Base-by-base conservation (phyloP, 2,888 invertebrate genomes). In the Eupithecia pulchellata region DNA sequence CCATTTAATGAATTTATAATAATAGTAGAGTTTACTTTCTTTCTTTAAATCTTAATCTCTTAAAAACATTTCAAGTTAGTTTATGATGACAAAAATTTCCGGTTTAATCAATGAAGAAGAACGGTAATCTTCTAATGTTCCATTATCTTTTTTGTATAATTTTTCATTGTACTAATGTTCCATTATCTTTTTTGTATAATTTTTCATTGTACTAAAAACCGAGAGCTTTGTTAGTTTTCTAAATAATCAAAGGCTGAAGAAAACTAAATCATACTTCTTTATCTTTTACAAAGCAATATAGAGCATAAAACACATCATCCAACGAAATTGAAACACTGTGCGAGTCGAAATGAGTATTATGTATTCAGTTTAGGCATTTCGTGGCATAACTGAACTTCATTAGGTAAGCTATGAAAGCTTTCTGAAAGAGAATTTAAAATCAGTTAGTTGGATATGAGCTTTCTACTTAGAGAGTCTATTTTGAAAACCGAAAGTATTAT, bases 1-100 rank as follows among this genome's bases (percentile, higher is more conserved):
- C 84, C 83, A 86, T 85, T 84, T 83, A 60, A 73, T 69, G 13
- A 71, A 72, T 71, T 69, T 70, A 74, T 67, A 69, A 67, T 66
- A 60, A 72, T 36, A 64, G 34, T 36, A 58, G 57, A 34, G 17
- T 36, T 47, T 61, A 60, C 29, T 39, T 42, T 36, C 30, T 30
- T 55, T 42, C 39, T 11, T 61, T 25, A 11, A 9, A 36, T 4
- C n/a, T 17, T 6, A 27, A 57, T 57, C 29, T 17, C 29, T 5
- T 0, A 2, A 29, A 29, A 29, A 17, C 29, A 17, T 29, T 5
- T 1, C 8, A 4, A 57, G 27, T 57, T 17, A 17, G 2, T 57
- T 57, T 13, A 57, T 17, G 17, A 17, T 57, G 20, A 25, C 2
- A 20, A 47, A 1, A n/a, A 39, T n/a, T 8, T 20, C 42, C n/a